Evolutionary conservation across 2,888 invertebrate species (phyloP).

Genomic region (Stegana nigrithorax): DNA sequence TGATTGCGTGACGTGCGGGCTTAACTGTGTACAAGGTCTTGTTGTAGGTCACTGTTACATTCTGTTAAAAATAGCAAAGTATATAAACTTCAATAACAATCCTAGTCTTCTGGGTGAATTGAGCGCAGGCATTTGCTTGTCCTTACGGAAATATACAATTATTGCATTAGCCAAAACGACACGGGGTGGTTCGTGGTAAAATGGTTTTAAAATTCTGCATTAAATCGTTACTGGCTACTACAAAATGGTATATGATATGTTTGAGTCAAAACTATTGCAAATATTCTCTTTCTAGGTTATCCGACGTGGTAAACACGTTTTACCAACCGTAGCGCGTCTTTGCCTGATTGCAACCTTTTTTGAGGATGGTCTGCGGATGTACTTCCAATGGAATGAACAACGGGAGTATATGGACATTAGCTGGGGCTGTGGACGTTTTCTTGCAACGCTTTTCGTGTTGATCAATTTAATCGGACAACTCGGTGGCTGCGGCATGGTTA

Average conservation of each 20-base stretch:
- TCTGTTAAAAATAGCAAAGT: no score
- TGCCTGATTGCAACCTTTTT: slow-evolving; percentile 99
- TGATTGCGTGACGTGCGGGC: no score
- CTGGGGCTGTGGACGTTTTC: slow-evolving; percentile 94
- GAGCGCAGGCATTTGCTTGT: no score
- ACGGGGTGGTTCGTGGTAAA: no score
- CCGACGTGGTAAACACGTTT: slow-evolving; percentile 88
- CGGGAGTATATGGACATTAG: slow-evolving; percentile 97
- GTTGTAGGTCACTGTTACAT: no score
- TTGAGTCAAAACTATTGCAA: neutral
- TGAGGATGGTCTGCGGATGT: slow-evolving; percentile 99
- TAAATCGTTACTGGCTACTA: neutral
- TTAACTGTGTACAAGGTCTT: no score
- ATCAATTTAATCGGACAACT: slow-evolving; percentile 96
- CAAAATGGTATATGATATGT: neutral
- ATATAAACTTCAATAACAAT: no score
- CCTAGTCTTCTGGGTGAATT: no score
- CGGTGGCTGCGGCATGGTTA: slow-evolving; percentile 96
- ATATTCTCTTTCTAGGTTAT: slow-evolving; percentile 84
- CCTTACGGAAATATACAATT: no score
- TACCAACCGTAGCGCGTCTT: slow-evolving; percentile 95
- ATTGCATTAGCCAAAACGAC: no score
- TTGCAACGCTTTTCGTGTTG: slow-evolving; percentile 95
- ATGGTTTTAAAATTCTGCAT: no score
- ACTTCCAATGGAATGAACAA: slow-evolving; percentile 98